Base-by-base conservation (phyloP, 2,888 invertebrate species). In the Serripes groenlandicus region DNA sequence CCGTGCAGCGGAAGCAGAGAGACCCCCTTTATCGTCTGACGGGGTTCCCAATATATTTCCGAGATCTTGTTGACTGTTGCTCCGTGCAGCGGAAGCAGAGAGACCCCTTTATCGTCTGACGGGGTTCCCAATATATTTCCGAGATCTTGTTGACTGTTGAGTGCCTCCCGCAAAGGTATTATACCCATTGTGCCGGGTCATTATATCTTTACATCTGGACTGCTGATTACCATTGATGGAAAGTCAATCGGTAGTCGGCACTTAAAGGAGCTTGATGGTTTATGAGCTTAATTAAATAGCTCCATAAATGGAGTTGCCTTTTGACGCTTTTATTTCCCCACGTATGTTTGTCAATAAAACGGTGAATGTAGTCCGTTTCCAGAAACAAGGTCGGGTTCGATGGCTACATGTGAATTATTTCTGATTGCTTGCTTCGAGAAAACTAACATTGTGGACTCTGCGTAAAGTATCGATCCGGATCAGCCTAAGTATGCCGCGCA, bases 131-230 rank as follows among this genome's bases (percentile, higher is more conserved):
- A n/a, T n/a, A n/a, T n/a, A 62, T 34, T 62, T 62, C 62, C 32
- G 34, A 34, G 34, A 34, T 62, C 62, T 34, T n/a, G 34, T 34
- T n/a, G 32, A n/a, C 34, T 21, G 32, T 34, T 32, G n/a, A n/a
- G 26, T 23, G 26, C 42, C 66, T 42, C 66, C 66, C 49, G 66
- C 66, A 66, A 66, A 66, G 66, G 66, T 66, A 66, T 66, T 66
- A 42, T 66, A n/a, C n/a, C 32, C 66, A 15, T 15, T 66, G 66
- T 35, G 28, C 23, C 26, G 15, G 28, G 42, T 35, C 66, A 42
- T 66, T 66, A n/a, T 64, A 34, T 21, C 18, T 64, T 64, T 64
- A 66, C 66, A 66, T 66, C 26, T 15, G 37, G 23, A 11, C 42
- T 18, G 37, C 42, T 26, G 37, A 42, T 66, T 64, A n/a, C 18